These are phyloP conservation scores for Cryptoblepharus egeriae DNA, from an alignment of 2,797 vertebrate genomes.

Conservation along the genomic window DNA sequence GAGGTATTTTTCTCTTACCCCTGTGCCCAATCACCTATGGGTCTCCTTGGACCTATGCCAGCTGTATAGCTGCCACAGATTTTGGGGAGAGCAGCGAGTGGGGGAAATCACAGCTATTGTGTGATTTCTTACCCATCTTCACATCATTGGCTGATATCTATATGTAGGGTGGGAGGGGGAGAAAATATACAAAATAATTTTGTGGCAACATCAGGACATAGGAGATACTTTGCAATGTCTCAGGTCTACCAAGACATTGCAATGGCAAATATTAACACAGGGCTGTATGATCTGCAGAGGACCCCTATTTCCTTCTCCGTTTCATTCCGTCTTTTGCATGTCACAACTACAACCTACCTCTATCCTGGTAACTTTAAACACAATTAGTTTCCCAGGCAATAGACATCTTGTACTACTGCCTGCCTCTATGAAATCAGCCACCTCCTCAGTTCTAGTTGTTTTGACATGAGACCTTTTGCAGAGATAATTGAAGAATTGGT, in stretches of 20 bases:
- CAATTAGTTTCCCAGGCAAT: neutral
- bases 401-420: neutral
- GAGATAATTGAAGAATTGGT: neutral
- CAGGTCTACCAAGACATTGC: neutral
- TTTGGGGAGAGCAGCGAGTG: too few species aligned
- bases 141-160: neutral
- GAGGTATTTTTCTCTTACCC: too few species aligned
- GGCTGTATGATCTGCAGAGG: neutral
- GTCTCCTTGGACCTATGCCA: too few species aligned
- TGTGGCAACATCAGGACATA: neutral
- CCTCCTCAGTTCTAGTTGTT: neutral
- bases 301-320: neutral
- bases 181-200: neutral
- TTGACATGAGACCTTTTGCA: slow-evolving; percentile 9
- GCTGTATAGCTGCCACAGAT: too few species aligned
- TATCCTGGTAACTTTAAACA: neutral
- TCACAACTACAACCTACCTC: neutral
- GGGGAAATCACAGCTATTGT: too few species aligned
- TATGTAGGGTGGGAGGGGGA: neutral
- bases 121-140: neutral
- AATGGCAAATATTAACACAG: neutral
- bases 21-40: too few species aligned
- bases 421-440: neutral
- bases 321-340: neutral
- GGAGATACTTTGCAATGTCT: too few species aligned